These are phyloP conservation scores for Sparidentex hasta DNA, from an alignment of 2,797 vertebrate genomes.

Conservation along the genomic window DNA sequence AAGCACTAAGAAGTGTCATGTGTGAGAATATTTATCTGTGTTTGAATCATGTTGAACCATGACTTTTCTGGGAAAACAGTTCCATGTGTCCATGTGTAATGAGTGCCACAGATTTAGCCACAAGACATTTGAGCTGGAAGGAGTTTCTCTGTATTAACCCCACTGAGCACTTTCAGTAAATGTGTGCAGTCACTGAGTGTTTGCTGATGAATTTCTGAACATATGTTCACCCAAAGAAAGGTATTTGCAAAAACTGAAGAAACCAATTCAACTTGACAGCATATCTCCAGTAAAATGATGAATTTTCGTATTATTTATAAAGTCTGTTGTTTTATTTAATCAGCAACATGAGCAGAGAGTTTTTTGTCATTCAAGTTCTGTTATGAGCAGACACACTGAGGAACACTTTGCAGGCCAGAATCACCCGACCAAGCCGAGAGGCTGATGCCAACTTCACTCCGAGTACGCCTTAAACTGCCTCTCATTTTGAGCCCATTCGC, in stretches of 20 bases:
- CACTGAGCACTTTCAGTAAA: not conserved
- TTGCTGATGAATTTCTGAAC: slow-evolving; percentile 17
- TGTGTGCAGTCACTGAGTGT: slow-evolving; percentile 2
- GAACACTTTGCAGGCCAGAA: slow-evolving; percentile 26
- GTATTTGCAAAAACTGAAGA: slow-evolving; percentile 29
- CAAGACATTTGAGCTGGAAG: slow-evolving; percentile 7
- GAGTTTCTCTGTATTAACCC: slow-evolving; percentile 8
- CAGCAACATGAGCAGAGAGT: not conserved
- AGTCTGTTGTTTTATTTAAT: not conserved
- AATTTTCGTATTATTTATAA: slow-evolving; percentile 3
- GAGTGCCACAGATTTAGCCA: not conserved
- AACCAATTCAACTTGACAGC: slow-evolving; percentile 14
- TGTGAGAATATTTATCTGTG: not conserved
- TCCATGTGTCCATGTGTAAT: slow-evolving; percentile 1
- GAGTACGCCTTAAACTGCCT: slow-evolving; percentile 23
- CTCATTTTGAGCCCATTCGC: slow-evolving; percentile 56
- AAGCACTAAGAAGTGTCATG: not conserved
- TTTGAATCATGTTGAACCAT: not conserved
- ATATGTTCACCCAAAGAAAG: slow-evolving; percentile 33
- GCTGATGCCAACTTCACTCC: slow-evolving; percentile 48
- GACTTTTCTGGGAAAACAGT: slow-evolving; percentile 17
- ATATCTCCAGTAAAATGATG: not conserved
- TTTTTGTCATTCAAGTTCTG: not conserved
- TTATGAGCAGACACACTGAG: slow-evolving; percentile 21
- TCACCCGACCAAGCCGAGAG: slow-evolving; percentile 31